Conservation (phyloP, 2,113 vertebrate genomes). For the Cygnus atratus region DNA sequence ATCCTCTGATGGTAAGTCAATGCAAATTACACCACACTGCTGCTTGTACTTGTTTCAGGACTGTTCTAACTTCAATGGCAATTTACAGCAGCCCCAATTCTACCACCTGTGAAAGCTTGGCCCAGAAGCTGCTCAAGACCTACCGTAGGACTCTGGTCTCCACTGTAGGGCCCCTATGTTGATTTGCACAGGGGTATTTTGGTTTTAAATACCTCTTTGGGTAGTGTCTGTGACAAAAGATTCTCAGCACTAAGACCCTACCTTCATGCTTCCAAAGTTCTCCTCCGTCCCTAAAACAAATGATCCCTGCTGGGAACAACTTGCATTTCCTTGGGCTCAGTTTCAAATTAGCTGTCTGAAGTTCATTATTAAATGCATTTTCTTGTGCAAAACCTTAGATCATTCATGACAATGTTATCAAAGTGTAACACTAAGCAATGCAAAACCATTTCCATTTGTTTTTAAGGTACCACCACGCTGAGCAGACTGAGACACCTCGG, state of each 20-base stretch:
- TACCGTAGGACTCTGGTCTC: fast-evolving
- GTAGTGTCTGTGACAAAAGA: not conserved
- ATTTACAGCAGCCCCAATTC: not conserved
- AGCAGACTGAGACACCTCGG: fast-evolving
- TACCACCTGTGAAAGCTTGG: not conserved
- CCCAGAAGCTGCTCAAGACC: not conserved
- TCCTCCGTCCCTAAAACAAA: not conserved
- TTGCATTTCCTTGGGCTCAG: not conserved
- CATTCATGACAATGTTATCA: not conserved
- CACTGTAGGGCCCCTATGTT: fast-evolving
- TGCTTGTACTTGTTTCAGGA: fast-evolving
- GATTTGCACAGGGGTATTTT: not conserved
- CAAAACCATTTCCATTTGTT: fast-evolving
- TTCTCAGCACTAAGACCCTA: not conserved
- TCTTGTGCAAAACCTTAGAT: not conserved
- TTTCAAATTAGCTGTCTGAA: not conserved
- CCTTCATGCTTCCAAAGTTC: not conserved
- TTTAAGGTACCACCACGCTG: not conserved
- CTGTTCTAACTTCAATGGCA: not conserved
- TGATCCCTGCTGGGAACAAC: not conserved
- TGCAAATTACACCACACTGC: fast-evolving
- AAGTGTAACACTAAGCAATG: not conserved
- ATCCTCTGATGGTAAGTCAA: not conserved
- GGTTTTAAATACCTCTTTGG: not conserved
- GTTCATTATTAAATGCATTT: not conserved